These are phyloP conservation scores for Trachythela sp. DNA, from an alignment of 64 coral and sea anemone species.

Conservation along the genomic window DNA sequence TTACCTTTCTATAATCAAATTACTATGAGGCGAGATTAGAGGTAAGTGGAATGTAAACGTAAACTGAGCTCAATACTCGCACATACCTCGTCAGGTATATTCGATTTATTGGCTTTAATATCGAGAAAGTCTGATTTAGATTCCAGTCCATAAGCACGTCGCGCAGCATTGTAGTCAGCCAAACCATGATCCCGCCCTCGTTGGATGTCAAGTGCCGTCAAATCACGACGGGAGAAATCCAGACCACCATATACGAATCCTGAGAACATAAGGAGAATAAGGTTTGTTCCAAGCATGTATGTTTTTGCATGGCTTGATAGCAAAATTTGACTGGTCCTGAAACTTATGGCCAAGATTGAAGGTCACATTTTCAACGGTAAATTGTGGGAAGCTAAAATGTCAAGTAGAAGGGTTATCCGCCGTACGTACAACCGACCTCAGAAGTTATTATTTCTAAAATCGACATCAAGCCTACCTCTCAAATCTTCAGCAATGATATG, in stretches of 20 bases:
- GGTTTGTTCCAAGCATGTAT: too few species aligned
- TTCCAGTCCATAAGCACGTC: not conserved
- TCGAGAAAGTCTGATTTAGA: not conserved
- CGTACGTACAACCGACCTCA: too few species aligned
- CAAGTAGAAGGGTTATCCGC: too few species aligned
- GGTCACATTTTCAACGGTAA: too few species aligned
- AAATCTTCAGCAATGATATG: not conserved
- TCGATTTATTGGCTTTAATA: not conserved
- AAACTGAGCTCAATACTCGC: not conserved
- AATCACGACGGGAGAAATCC: not conserved
- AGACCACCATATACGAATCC: not conserved
- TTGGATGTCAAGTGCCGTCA: not conserved
- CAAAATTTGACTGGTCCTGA: too few species aligned
- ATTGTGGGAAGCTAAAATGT: too few species aligned
- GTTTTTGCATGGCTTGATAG: too few species aligned
- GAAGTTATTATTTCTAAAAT: not conserved
- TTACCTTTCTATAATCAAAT: too few species aligned
- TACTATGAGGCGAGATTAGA: too few species aligned
- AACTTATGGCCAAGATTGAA: too few species aligned
- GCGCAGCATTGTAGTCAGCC: not conserved
- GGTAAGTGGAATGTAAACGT: too few species aligned
- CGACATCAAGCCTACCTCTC: not conserved
- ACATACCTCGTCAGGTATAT: not conserved
- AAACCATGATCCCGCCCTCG: constrained; percentile 9
- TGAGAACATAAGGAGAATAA: not conserved